A percentile compares a stretch with the other conserved stretches of the same genome.
Conservation (phyloP, 2,113 vertebrate genomes). For the Butorides virescens region DNA sequence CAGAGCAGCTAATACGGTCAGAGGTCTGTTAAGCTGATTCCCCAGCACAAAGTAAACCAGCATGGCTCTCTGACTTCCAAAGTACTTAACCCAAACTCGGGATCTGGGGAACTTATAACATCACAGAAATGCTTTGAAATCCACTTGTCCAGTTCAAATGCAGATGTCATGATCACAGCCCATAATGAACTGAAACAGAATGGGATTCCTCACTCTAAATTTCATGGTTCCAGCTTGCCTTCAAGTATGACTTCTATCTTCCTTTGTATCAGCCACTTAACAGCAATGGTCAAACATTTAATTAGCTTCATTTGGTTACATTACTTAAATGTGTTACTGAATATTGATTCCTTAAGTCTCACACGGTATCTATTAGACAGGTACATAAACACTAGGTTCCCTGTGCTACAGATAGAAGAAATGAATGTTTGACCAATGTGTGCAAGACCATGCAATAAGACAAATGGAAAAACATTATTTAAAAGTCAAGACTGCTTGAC, state of each 20-base stretch:
- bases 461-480: background rate
- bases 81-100: background rate
- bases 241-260: background rate
- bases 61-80: background rate
- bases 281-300: background rate
- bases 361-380: background rate
- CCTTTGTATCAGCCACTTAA: background rate
- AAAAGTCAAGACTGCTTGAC: background rate
- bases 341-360: background rate
- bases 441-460: background rate
- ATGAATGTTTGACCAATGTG: background rate
- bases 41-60: background rate
- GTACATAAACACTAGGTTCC: background rate
- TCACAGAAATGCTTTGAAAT: background rate
- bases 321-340: background rate
- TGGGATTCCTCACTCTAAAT: background rate
- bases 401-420: background rate
- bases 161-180: background rate
- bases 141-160: background rate
- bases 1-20: fast-evolving
- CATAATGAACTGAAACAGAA: background rate
- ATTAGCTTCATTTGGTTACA: background rate
- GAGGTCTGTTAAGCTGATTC: background rate
- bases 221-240: background rate
- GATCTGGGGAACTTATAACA: background rate